Evolutionary conservation across 2,113 vertebrate species (phyloP).

Genomic region (Acanthochromis polyacanthus): DNA sequence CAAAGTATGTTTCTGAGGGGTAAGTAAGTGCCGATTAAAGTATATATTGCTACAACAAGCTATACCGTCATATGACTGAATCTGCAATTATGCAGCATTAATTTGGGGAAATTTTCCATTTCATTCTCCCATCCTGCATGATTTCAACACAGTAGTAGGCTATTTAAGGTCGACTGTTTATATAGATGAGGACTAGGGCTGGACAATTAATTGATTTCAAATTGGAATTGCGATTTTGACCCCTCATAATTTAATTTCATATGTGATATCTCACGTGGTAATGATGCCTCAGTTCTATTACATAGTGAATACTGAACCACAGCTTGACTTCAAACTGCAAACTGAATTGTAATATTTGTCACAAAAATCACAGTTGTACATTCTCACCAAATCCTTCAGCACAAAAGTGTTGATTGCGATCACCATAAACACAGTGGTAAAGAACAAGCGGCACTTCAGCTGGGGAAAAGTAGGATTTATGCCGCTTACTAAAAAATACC

Average conservation of each 20-base stretch:
- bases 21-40: background rate
- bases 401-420: constrained; percentile 7
- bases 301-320: no score
- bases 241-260: no score
- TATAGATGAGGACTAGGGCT: background rate
- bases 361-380: no score
- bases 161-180: background rate
- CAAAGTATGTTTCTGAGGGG: no score
- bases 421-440: constrained; percentile 1
- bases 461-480: background rate
- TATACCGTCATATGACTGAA: background rate
- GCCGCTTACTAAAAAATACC: background rate
- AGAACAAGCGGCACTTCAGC: constrained; percentile 1
- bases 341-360: no score
- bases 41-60: background rate
- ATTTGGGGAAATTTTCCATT: background rate
- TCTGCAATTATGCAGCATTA: background rate
- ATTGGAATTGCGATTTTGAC: no score
- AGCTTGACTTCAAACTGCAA: no score
- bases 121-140: background rate
- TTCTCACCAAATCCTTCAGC: no score
- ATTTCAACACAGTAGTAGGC: background rate
- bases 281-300: no score
- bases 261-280: no score
- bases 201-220: no score